Evolutionary conservation across 2,888 invertebrate genomes (phyloP).

Genomic region (Chymomyza procnemis): DNA sequence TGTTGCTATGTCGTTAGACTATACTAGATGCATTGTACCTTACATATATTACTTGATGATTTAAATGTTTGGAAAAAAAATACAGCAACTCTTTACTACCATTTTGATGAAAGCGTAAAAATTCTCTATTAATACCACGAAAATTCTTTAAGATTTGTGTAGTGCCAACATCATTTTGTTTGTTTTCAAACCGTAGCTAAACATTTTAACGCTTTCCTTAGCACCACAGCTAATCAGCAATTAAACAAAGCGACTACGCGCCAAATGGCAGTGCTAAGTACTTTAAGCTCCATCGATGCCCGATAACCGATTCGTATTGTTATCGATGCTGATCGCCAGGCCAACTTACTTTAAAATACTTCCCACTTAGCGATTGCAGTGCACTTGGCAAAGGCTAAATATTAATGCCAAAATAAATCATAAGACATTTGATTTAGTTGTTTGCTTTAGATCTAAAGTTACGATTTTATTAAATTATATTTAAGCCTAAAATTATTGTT

Average conservation of each 20-base stretch:
- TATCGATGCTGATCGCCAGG: constrained; percentile 1
- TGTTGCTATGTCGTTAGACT: too few species aligned
- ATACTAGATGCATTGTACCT: too few species aligned
- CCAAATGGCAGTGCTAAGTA: not conserved
- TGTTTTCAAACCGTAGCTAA: too few species aligned
- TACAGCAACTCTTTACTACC: too few species aligned
- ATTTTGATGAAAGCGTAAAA: too few species aligned
- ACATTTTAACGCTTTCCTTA: not conserved
- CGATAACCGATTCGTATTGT: not conserved
- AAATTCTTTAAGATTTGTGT: too few species aligned
- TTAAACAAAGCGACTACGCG: not conserved
- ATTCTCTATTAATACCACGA: too few species aligned
- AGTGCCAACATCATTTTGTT: too few species aligned
- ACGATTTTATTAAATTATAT: constrained; percentile 53
- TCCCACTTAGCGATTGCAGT: not conserved
- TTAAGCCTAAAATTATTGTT: constrained; percentile 8
- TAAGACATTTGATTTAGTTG: constrained; percentile 22
- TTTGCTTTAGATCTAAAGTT: constrained; percentile 55
- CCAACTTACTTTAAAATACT: constrained; percentile 1
- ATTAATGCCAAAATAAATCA: not conserved
- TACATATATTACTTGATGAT: too few species aligned
- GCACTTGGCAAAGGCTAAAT: too few species aligned
- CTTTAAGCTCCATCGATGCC: not conserved
- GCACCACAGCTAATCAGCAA: not conserved
- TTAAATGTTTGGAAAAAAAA: too few species aligned